phyloP scores from a whole-genome alignment of 2,113 vertebrate species.

The Bubo bubo region DNA sequence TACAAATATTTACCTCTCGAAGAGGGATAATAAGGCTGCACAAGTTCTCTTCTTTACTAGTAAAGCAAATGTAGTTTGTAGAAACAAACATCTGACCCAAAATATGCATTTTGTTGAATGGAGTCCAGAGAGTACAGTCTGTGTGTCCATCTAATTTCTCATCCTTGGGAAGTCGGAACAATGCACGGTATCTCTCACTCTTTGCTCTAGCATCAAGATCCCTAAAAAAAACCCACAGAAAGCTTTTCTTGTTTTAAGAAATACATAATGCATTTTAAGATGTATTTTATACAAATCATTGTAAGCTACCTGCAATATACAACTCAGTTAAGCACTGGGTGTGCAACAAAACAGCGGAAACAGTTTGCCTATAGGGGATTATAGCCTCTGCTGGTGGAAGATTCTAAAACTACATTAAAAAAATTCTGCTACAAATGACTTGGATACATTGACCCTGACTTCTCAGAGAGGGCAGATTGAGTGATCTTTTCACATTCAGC shows the following conservation, averaged over 20 bases:
- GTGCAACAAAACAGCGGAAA: background rate
- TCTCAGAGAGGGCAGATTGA: background rate
- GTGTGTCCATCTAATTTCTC: constrained; percentile 97
- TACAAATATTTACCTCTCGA: constrained; percentile 81
- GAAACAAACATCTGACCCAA: constrained; percentile 99
- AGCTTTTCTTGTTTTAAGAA: background rate
- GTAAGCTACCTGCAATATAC: background rate
- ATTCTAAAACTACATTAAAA: background rate
- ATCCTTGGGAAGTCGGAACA: constrained; percentile 95
- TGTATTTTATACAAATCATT: background rate
- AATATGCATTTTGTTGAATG: constrained; percentile 98
- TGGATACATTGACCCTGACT: background rate
- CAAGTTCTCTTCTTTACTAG: constrained; percentile 92
- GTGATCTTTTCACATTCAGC: background rate
- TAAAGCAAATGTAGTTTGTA: constrained; percentile 99
- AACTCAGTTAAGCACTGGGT: background rate
- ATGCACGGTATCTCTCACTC: constrained; percentile 90
- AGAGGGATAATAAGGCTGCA: constrained; percentile 98
- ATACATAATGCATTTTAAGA: background rate
- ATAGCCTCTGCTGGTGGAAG: background rate
- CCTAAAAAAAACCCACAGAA: constrained; percentile 64
- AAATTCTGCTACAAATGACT: background rate
- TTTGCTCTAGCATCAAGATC: constrained; percentile 96
- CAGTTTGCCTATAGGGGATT: background rate
- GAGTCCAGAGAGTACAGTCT: constrained; percentile 97